Percentiles rank a stretch among this genome's conserved stretches.
Evolutionary conservation across 2,113 vertebrate genomes (phyloP).

Genomic region (Coptodon rendalli): DNA sequence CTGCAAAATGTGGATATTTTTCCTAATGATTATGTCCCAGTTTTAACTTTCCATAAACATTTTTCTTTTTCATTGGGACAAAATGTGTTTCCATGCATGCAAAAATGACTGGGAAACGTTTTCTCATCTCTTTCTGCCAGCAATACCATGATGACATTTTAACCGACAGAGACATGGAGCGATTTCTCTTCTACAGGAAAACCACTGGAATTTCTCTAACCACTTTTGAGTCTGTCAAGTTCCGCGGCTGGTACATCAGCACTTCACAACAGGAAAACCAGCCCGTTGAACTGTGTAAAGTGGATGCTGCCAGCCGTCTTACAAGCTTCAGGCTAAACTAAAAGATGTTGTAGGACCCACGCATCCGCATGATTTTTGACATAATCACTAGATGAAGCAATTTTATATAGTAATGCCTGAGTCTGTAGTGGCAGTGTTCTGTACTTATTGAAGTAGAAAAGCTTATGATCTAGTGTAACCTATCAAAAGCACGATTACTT

Average conservation of each 20-base stretch:
- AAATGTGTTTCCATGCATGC: background rate
- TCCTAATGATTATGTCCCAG: background rate
- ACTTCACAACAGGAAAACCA: background rate
- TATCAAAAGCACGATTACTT: background rate
- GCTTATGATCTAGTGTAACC: background rate
- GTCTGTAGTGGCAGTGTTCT: background rate
- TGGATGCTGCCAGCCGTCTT: rapidly evolving
- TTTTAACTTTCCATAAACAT: background rate
- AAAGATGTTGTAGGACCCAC: too few relatives aligned
- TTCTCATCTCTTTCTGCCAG: constrained; percentile 6
- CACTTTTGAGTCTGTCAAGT: constrained; percentile 57
- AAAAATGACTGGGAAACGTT: background rate
- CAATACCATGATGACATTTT: background rate
- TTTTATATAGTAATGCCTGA: background rate
- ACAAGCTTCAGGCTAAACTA: background rate
- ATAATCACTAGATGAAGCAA: background rate
- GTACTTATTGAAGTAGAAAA: background rate
- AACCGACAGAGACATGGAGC: background rate
- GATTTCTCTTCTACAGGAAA: constrained; percentile 56
- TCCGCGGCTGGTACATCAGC: constrained; percentile 58
- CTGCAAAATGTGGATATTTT: background rate
- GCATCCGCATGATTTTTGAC: background rate
- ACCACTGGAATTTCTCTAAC: rapidly evolving
- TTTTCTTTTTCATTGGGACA: background rate
- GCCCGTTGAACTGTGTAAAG: constrained; percentile 32